phyloP scores from a whole-genome alignment of 2,888 invertebrate species.

The Melikaiella ostensackeni region DNA sequence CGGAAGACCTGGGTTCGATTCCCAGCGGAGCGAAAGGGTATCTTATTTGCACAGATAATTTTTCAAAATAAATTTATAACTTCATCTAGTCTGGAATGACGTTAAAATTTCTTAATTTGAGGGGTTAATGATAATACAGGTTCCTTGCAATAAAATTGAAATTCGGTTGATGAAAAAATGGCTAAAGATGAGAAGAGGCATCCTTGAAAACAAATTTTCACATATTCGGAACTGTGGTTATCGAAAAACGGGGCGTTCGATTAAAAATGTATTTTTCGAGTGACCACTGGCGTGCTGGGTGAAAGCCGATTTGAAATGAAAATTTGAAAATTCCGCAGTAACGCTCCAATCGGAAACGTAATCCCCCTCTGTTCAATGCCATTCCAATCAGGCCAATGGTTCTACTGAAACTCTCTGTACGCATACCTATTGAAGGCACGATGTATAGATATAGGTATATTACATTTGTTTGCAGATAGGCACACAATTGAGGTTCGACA shows the following conservation, averaged over 20 bases:
- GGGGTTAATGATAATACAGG: no score
- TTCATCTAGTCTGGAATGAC: no score
- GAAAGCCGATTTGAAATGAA: constrained; percentile 46
- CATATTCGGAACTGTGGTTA: constrained; percentile 1
- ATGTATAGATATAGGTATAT: constrained; percentile 6
- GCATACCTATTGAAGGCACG: constrained; percentile 47
- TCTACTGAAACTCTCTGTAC: constrained; percentile 68
- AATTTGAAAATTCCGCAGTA: constrained; percentile 62
- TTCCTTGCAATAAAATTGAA: no score
- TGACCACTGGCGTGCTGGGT: neutral
- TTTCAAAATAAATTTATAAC: no score
- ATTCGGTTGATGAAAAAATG: neutral
- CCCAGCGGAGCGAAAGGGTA: no score
- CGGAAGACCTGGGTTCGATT: no score
- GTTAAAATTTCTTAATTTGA: no score
- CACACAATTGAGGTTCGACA: constrained; percentile 23
- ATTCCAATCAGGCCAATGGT: constrained; percentile 66
- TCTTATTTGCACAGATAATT: no score
- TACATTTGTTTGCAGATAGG: neutral
- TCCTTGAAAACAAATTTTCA: neutral
- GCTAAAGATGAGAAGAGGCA: neutral
- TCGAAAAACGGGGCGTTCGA: constrained; percentile 20
- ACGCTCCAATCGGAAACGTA: constrained; percentile 67
- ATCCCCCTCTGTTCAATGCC: constrained; percentile 67
- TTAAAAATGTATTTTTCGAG: constrained; percentile 41